Percentiles rank a stretch among this genome's conserved stretches.
phyloP scores from a whole-genome alignment of 2,888 invertebrate genomes.

The Aproaerema taeniolella region DNA sequence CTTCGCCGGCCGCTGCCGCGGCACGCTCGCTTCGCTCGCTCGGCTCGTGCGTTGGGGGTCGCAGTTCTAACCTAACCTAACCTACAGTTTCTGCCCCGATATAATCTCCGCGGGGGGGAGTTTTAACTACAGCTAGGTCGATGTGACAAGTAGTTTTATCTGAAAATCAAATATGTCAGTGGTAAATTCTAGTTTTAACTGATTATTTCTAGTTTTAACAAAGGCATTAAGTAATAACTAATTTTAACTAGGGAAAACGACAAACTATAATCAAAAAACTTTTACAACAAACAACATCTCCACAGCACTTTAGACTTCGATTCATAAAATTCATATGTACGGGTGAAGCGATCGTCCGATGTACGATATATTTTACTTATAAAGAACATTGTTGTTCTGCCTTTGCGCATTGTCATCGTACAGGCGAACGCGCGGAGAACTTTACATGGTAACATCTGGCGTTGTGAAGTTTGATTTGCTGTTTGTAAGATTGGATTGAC shows the following conservation, averaged over 20 bases:
- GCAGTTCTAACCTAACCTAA: too few species aligned
- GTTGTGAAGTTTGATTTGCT: too few species aligned
- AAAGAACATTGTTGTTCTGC: conserved; percentile 31
- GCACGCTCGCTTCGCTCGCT: too few species aligned
- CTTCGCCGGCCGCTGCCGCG: too few species aligned
- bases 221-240: neutral
- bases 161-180: neutral
- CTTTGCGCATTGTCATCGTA: conserved; percentile 32
- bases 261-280: neutral
- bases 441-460: too few species aligned
- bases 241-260: neutral
- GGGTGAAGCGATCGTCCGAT: conserved; percentile 58
- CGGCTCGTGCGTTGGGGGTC: too few species aligned
- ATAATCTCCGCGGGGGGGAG: too few species aligned
- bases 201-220: neutral
- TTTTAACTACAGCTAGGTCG: neutral
- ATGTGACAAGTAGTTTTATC: neutral
- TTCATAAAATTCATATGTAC: conserved; percentile 74
- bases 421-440: too few species aligned
- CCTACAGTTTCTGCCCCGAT: too few species aligned
- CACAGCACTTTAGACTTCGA: conserved; percentile 31
- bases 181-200: neutral
- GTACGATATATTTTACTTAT: conserved; percentile 61
- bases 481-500: too few species aligned
- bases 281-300: conserved; percentile 30